Conservation (phyloP, 2,113 vertebrate species). For the Melospiza melodia region DNA sequence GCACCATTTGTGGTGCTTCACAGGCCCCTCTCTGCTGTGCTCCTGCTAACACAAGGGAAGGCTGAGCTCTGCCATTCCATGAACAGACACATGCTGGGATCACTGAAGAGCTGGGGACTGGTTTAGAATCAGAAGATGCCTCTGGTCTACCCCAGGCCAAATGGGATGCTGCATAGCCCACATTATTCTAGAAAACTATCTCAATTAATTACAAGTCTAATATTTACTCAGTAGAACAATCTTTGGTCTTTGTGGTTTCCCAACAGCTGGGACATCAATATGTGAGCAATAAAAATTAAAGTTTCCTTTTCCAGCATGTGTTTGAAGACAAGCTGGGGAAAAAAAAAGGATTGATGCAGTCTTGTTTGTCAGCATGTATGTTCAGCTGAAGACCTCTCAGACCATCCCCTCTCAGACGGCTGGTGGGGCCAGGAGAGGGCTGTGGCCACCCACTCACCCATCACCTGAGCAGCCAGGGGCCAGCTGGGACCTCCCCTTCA, state of each 20-base stretch:
- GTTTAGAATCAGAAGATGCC: background rate
- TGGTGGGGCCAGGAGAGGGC: background rate
- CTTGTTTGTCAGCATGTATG: background rate
- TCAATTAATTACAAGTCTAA: background rate
- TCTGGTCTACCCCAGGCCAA: background rate
- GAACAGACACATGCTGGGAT: background rate
- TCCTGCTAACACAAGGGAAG: background rate
- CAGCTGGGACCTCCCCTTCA: background rate
- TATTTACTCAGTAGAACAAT: background rate
- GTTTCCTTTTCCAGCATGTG: background rate
- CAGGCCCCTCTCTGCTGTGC: background rate
- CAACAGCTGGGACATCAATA: background rate
- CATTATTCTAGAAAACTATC: background rate
- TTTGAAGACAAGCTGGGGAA: background rate
- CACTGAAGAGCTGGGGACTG: background rate
- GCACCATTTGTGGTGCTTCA: background rate
- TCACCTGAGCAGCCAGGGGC: background rate
- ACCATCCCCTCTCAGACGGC: background rate
- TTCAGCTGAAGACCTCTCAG: background rate
- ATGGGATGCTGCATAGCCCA: background rate
- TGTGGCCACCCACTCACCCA: background rate
- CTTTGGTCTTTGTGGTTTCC: background rate
- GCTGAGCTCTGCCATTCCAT: background rate
- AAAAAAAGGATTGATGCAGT: background rate
- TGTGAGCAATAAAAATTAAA: background rate